Evolutionary conservation across 2,888 invertebrate genomes (phyloP).

Genomic region (Fragum fragum): DNA sequence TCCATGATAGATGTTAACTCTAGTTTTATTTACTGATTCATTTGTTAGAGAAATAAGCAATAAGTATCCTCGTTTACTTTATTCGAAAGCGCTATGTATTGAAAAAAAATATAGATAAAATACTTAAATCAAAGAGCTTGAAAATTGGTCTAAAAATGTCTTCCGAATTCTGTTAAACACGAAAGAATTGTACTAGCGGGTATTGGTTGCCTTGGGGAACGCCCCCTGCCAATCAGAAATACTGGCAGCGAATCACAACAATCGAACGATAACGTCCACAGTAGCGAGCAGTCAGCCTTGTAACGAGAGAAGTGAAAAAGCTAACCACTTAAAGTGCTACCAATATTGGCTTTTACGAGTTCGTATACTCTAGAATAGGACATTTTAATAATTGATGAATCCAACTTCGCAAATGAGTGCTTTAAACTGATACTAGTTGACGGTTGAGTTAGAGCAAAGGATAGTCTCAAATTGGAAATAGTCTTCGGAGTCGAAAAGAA

Average conservation of each 20-base stretch:
- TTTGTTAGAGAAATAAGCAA: no score
- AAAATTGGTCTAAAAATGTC: no score
- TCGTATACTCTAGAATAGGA: slow-evolving; percentile 17
- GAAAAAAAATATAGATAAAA: no score
- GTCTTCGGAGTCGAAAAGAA: neutral
- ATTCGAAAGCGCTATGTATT: no score
- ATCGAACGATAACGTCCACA: neutral
- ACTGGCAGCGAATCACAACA: neutral
- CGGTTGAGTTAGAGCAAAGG: slow-evolving; percentile 23
- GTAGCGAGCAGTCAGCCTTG: slow-evolving; percentile 14
- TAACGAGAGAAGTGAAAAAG: slow-evolving; percentile 8
- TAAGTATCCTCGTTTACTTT: no score
- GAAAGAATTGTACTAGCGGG: neutral
- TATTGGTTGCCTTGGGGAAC: slow-evolving; percentile 19
- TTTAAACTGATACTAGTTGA: slow-evolving; percentile 35
- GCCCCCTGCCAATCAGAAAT: slow-evolving; percentile 28
- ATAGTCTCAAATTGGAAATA: slow-evolving; percentile 22
- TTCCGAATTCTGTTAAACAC: neutral
- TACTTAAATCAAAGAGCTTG: no score
- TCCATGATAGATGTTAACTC: no score
- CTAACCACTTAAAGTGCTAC: slow-evolving; percentile 27
- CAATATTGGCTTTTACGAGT: slow-evolving; percentile 25
- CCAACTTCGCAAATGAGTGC: slow-evolving; percentile 30
- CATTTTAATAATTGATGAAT: slow-evolving; percentile 51
- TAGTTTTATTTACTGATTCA: no score